Conservation (phyloP, 2,888 invertebrate species). For the Gymnocheta viridis region DNA sequence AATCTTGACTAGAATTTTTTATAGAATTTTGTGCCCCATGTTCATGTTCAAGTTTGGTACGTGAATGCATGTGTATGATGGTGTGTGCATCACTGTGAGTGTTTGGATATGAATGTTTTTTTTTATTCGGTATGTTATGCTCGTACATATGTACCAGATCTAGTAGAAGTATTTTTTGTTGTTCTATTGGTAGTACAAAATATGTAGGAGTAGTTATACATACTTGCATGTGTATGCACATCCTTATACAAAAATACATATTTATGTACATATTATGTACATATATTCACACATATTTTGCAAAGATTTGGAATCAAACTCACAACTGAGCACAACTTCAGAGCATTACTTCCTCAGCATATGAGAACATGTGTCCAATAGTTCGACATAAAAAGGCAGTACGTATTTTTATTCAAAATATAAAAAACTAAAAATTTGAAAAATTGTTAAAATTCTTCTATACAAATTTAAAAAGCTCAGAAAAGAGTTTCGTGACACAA, state of each 20-base stretch:
- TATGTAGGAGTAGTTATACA: not conserved
- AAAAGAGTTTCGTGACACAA: no score
- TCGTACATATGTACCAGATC: conserved; percentile 15
- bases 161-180: not conserved
- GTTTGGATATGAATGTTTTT: not conserved
- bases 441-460: no score
- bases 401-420: no score
- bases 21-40: conserved; percentile 70
- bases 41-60: conserved; percentile 53
- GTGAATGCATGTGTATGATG: not conserved
- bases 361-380: no score
- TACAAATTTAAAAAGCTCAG: no score
- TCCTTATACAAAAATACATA: not conserved
- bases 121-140: conserved; percentile 11
- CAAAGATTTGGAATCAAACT: no score
- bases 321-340: no score
- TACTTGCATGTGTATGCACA: not conserved
- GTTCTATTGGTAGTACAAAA: not conserved
- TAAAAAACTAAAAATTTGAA: no score
- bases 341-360: no score
- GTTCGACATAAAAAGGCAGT: no score
- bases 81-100: not conserved
- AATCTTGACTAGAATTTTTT: conserved; percentile 37
- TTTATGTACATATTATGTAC: no score
- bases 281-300: no score